A percentile compares a stretch with the other conserved stretches of the same genome.
phyloP scores from a whole-genome alignment of 2,797 vertebrate species.

The Triplophysa bombifrons region DNA sequence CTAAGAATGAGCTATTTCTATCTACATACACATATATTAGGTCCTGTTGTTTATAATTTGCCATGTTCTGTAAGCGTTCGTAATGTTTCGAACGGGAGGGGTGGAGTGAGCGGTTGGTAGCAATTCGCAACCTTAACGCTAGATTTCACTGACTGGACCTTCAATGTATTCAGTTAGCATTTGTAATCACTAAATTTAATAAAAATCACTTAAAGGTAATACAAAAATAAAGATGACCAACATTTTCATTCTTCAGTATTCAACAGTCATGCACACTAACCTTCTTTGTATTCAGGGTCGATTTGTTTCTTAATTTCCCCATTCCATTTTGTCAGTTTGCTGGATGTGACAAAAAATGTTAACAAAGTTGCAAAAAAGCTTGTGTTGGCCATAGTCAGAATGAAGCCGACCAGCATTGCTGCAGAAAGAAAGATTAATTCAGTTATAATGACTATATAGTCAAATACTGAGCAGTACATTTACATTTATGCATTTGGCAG shows the following conservation, averaged over 20 bases:
- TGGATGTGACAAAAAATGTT: slow-evolving; percentile 90
- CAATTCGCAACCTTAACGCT: too few relatives aligned
- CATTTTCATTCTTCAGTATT: not conserved
- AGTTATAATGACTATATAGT: not conserved
- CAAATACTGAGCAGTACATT: not conserved
- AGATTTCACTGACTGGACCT: too few relatives aligned
- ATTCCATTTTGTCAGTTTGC: slow-evolving; percentile 92
- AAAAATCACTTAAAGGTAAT: too few relatives aligned
- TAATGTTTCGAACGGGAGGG: too few relatives aligned
- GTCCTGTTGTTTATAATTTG: too few relatives aligned
- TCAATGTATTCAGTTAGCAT: too few relatives aligned
- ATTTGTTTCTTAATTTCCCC: slow-evolving; percentile 83
- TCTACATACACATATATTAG: too few relatives aligned
- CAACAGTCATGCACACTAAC: slow-evolving; percentile 67
- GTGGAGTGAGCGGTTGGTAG: too few relatives aligned
- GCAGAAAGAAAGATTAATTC: slow-evolving; percentile 22
- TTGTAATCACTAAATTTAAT: too few relatives aligned
- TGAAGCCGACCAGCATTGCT: slow-evolving; percentile 92
- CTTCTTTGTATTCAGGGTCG: slow-evolving; percentile 93
- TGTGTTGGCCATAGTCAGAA: slow-evolving; percentile 91
- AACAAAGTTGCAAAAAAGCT: slow-evolving; percentile 92
- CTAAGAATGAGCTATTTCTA: too few relatives aligned
- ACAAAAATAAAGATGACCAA: not conserved
- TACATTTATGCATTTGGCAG: too few relatives aligned
- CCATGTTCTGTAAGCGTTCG: too few relatives aligned